Conservation (phyloP, 2,797 vertebrate genomes). For the Orientallactaga sibirica region DNA sequence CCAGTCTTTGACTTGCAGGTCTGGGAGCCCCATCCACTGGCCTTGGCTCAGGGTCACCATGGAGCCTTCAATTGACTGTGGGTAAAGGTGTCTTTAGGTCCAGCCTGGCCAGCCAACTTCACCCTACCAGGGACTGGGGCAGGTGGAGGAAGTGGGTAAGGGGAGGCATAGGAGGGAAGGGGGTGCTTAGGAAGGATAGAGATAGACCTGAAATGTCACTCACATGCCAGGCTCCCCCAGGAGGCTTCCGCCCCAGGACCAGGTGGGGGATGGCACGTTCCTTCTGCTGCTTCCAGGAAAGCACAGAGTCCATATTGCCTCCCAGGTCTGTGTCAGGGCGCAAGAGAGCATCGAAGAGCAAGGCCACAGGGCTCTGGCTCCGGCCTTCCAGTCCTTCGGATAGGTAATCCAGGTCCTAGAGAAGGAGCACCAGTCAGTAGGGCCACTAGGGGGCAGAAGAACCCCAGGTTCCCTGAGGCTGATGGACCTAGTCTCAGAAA, state of each 20-base stretch:
- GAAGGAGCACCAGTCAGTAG: neutral
- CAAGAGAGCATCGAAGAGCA: constrained; percentile 90
- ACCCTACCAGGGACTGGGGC: neutral
- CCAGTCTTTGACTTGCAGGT: constrained; percentile 90
- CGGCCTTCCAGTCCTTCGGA: constrained; percentile 92
- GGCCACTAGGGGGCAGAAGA: neutral
- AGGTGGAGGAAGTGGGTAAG: neutral
- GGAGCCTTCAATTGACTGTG: constrained; percentile 90
- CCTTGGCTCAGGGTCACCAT: constrained; percentile 91
- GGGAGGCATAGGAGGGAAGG: accelerated
- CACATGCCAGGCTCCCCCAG: constrained; percentile 92
- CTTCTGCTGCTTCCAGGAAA: constrained; percentile 86
- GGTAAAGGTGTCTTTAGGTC: neutral
- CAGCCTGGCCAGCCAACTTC: accelerated
- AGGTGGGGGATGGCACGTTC: constrained; percentile 87
- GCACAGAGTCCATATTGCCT: constrained; percentile 87
- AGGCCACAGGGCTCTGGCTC: constrained; percentile 88
- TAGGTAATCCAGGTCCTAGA: constrained; percentile 90
- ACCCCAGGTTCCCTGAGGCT: neutral
- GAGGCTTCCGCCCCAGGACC: constrained; percentile 89
- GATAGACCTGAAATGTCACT: constrained; percentile 59
- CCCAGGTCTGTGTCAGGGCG: constrained; percentile 90
- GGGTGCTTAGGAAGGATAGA: neutral
- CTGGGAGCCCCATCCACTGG: constrained; percentile 92
- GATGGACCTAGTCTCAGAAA: neutral